Evolutionary conservation across 2,113 vertebrate genomes (phyloP).

Genomic region (Thunnus thynnus): DNA sequence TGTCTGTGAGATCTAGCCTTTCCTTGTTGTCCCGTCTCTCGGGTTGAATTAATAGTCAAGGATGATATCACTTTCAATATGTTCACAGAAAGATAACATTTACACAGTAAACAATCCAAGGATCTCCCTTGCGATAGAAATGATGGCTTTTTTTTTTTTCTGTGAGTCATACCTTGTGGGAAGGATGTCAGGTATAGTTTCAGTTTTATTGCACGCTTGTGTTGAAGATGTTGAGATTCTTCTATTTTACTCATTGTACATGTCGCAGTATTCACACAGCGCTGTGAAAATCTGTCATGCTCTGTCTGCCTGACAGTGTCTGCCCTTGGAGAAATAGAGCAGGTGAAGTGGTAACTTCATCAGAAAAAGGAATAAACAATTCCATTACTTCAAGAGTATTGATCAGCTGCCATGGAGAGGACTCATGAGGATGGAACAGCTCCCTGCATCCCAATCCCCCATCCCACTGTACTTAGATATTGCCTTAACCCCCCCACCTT

Average conservation of each 20-base stretch:
- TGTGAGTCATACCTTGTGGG: background rate
- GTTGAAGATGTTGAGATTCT: background rate
- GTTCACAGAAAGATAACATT: constrained; percentile 26
- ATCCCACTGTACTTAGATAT: background rate
- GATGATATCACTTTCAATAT: constrained; percentile 13
- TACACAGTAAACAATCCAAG: background rate
- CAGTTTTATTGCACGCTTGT: background rate
- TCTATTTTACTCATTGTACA: background rate
- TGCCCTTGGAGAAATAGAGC: constrained; percentile 7
- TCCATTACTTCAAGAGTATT: constrained; percentile 53
- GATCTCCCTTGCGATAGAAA: constrained; percentile 1
- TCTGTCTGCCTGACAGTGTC: background rate
- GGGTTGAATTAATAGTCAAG: constrained; percentile 24
- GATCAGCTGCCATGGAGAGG: constrained; percentile 59
- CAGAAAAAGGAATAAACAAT: constrained; percentile 44
- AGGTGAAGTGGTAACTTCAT: constrained; percentile 32
- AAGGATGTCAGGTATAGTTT: background rate
- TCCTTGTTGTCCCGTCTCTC: constrained; percentile 3
- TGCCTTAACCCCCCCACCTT: background rate
- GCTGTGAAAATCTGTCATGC: background rate
- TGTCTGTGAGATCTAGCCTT: background rate
- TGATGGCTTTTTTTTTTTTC: background rate
- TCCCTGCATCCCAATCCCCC: constrained; percentile 11
- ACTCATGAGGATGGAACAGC: constrained; percentile 31
- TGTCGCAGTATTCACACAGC: constrained; percentile 2